Base-by-base conservation (phyloP, 2,888 invertebrate species). In the Hydroisotoma schaefferi region DNA sequence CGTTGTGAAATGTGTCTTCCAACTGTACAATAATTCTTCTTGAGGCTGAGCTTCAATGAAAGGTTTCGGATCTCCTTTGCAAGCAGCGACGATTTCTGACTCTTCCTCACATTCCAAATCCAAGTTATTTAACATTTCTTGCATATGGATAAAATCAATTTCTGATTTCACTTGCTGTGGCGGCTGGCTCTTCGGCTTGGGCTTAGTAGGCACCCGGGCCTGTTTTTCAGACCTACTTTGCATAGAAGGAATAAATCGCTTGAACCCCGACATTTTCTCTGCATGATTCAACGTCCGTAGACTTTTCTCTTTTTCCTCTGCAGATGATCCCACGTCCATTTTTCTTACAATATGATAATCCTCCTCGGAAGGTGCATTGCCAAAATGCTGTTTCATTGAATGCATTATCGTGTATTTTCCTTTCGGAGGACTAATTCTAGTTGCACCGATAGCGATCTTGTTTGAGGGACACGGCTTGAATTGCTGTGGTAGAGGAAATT, bases 11-110 rank as follows among this genome's bases (percentile, higher is more conserved):
- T 92, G 91, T 60, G 90, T 90, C 67, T 85, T 84, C 67, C 85
- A 81, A 6, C 90, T 87, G 20, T 86, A 87, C 64, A 89, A 80
- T 70, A 89, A 78, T 77, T 90, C 88, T 70, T 82, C 81, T 73
- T 79, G 78, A 43, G 64, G 48, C 25, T 25, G 53, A 25, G 62
- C 37, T 20, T 52, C 51, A 37, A 28, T 28, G 37, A 52, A 52
- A 22, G 51, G 27, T 33, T 29, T 29, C 63, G 3, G 60, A 46
- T 33, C 58, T 64, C 8, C 59, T 58, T 61, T 67, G 43, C 68
- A 70, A 23, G 67, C 68, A 27, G 61, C 67, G n/a, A 67, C 63
- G 8, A 71, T 69, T 63, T 71, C 71, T 61, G 62, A 61, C 48
- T 63, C 62, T n/a, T 65, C 68, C 22, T 51, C 55, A 29, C 33